Conservation (phyloP, 2,113 vertebrate species). For the Bos javanicus region DNA sequence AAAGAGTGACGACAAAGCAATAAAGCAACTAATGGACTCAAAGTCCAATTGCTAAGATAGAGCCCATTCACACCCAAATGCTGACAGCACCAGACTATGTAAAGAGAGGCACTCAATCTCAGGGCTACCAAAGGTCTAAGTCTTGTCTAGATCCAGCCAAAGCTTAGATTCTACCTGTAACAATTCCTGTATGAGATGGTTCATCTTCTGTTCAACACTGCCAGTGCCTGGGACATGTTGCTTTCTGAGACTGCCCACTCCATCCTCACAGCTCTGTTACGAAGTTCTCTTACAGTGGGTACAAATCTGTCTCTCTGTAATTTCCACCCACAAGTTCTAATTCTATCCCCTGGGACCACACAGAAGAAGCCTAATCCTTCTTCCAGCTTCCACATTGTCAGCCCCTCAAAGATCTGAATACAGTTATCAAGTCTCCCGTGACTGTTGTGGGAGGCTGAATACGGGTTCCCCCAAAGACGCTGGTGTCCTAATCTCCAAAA, state of each 20-base stretch:
- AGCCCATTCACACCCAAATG: background rate
- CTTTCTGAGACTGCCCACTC: slow-evolving; percentile 66
- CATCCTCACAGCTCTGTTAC: slow-evolving; percentile 48
- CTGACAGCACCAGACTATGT: background rate
- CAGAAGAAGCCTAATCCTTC: slow-evolving; percentile 41
- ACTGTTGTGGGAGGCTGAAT: background rate
- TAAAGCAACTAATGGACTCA: background rate
- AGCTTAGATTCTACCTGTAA: background rate
- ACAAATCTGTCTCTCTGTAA: slow-evolving; percentile 70
- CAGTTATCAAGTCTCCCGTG: background rate
- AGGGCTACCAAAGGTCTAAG: background rate
- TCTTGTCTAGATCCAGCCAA: background rate
- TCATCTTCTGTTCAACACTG: background rate
- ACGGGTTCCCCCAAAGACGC: background rate
- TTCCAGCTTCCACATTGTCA: slow-evolving; percentile 34
- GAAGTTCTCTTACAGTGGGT: slow-evolving; percentile 58
- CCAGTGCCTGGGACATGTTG: slow-evolving; percentile 22
- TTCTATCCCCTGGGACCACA: slow-evolving; percentile 60
- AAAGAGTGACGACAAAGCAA: background rate
- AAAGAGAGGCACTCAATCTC: background rate
- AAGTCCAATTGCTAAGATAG: background rate
- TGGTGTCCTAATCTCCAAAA: background rate
- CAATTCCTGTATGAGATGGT: background rate
- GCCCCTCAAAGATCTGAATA: slow-evolving; percentile 11
- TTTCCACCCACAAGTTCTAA: slow-evolving; percentile 70